Evolutionary conservation across 2,113 vertebrate genomes (phyloP).

Genomic region (Calonectris borealis): DNA sequence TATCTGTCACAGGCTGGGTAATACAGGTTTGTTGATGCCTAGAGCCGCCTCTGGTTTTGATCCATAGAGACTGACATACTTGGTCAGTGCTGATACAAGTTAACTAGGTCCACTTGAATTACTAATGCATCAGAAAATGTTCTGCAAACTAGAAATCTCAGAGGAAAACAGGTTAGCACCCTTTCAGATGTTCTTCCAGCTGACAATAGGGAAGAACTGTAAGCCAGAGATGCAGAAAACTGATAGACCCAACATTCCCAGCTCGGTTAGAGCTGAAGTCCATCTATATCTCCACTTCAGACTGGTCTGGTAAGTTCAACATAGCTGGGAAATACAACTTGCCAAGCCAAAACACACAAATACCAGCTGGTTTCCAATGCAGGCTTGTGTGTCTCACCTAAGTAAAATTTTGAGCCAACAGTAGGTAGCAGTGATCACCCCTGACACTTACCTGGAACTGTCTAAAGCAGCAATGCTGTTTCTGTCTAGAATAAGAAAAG

Average conservation of each 20-base stretch:
- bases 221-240: background rate
- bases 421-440: background rate
- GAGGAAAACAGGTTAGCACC: background rate
- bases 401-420: background rate
- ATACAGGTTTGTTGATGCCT: background rate
- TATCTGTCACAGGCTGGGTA: background rate
- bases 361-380: background rate
- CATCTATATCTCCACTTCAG: background rate
- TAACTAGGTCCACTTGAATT: background rate
- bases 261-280: background rate
- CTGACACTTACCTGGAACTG: background rate
- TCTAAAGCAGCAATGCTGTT: background rate
- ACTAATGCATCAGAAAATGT: background rate
- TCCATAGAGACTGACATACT: background rate
- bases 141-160: background rate
- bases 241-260: background rate
- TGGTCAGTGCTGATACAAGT: background rate
- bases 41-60: background rate
- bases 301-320: background rate
- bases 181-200: background rate
- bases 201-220: background rate
- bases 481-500: background rate
- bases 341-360: background rate
- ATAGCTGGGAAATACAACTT: background rate
- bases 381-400: background rate